Evolutionary conservation across 2,888 invertebrate species (phyloP), one percentile per base, ranked within the genome.

Genomic region (Drosophila yooni): DNA sequence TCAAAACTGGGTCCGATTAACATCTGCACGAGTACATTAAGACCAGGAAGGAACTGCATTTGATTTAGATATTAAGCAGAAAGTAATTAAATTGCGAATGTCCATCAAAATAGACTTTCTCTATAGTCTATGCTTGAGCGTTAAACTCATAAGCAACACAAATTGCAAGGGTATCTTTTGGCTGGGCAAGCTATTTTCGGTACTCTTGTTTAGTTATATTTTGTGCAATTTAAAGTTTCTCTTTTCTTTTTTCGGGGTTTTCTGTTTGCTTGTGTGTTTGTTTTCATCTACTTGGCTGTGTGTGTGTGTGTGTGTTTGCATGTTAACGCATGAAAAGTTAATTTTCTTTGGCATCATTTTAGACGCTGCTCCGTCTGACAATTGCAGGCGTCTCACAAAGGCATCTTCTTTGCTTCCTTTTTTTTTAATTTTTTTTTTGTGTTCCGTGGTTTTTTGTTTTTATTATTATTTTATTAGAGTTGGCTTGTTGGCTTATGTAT

Each of bases 381-480:
- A 51, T 60, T 60, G 59, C 59, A 48, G 25, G 48, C 60, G 61
- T 61, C 66, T 72, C 57, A 66, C 46, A 65, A 57, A 57, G 21
- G 40, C 21, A 62, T 7, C 53, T 31, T 65, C 11, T 57, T 27
- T 48, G 34, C 18, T 8, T 11, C 54, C 46, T 62, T 34, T 36
- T 21, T 11, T 10, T 33, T 31, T 6, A 1, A n/a, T n/a, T 29
- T 0, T 21, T 18, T 52, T 56, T n/a, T 36, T 57, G 15, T 27
- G 56, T 62, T 54, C 43, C 36, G 68, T 72, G 33, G 70, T 72
- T 53, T 63, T 34, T 56, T 50, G 7, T 64, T 76, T 70, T 77
- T 86, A 79, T 77, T 86, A 74, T 77, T 83, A 83, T 86, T 86
- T 83, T 83, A 83, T 83, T 76, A 76, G 50, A 79, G 81, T 61